These are phyloP conservation scores for Strix occidentalis DNA, from an alignment of 2,797 vertebrate genomes.

Conservation along the genomic window DNA sequence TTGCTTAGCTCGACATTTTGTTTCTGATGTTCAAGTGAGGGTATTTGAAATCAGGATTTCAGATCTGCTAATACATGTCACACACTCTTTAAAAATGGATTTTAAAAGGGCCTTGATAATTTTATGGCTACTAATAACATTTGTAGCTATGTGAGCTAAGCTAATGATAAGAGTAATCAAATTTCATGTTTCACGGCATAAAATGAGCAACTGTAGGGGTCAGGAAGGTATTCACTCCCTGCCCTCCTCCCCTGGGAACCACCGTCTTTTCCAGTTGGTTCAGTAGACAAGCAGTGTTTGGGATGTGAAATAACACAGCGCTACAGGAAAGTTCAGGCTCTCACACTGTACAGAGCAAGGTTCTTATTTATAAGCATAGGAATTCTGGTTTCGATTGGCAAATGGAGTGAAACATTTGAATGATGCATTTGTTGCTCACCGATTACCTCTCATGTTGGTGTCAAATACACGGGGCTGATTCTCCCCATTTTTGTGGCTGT, in stretches of 20 bases:
- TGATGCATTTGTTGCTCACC: rapidly evolving
- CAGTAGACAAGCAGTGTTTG: neutral
- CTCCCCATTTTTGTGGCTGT: neutral
- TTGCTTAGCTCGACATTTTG: conserved; percentile 61
- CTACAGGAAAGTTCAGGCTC: neutral
- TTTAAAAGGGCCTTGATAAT: conserved; percentile 70
- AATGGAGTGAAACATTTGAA: neutral
- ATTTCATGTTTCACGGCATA: conserved; percentile 59
- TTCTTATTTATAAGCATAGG: neutral
- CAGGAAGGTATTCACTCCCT: conserved; percentile 59
- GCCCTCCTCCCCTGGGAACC: conserved; percentile 50
- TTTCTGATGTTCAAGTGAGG: conserved; percentile 37
- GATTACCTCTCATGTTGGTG: rapidly evolving
- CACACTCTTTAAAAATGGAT: conserved; percentile 77
- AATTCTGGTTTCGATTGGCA: neutral
- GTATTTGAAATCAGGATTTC: conserved; percentile 65
- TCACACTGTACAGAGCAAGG: neutral
- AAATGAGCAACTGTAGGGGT: conserved; percentile 60
- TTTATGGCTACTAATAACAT: conserved; percentile 65
- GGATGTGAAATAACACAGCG: neutral
- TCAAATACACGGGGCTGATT: rapidly evolving
- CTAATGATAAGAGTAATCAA: conserved; percentile 71
- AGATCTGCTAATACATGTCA: conserved; percentile 68
- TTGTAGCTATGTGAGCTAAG: conserved; percentile 71
- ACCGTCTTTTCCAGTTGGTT: conserved; percentile 12